These are phyloP conservation scores for Prenolepis imparis DNA, from an alignment of 2,888 invertebrate genomes.

Conservation along the genomic window DNA sequence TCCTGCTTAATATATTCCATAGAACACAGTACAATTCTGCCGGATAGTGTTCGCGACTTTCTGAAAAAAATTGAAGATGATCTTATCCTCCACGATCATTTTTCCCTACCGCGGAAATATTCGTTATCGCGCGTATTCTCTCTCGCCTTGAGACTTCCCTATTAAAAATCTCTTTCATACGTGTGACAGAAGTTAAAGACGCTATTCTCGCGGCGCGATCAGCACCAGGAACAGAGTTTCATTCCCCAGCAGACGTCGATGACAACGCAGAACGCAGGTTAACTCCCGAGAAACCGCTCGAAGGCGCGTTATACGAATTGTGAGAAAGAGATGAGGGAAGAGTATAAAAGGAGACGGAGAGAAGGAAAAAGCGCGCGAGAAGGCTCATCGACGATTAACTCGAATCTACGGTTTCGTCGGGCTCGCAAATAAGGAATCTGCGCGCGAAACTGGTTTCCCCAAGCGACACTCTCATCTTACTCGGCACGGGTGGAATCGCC, in stretches of 20 bases:
- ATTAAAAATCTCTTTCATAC: background rate
- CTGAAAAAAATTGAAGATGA: background rate
- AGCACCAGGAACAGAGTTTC: background rate
- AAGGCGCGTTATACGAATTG: constrained; percentile 27
- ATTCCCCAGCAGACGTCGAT: background rate
- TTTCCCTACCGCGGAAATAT: background rate
- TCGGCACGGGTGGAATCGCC: constrained; percentile 65
- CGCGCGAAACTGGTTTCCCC: constrained; percentile 77
- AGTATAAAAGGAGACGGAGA: background rate
- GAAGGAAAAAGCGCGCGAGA: constrained; percentile 42
- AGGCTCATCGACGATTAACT: constrained; percentile 81
- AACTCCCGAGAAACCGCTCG: background rate
- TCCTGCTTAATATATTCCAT: constrained; percentile 42
- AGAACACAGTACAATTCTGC: background rate
- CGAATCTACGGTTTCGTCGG: constrained; percentile 81
- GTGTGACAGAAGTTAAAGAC: background rate
- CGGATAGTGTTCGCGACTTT: background rate
- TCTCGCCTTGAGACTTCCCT: background rate
- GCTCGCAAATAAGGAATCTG: constrained; percentile 81
- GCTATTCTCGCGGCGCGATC: background rate
- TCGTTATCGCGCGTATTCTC: background rate
- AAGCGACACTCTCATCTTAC: constrained; percentile 70
- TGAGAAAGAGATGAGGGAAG: background rate
- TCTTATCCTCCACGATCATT: background rate
- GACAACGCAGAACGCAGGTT: background rate